Percentiles rank a stretch among this genome's conserved stretches.
Evolutionary conservation across 2,888 invertebrate genomes (phyloP).

Genomic region (Thelaira solivaga): DNA sequence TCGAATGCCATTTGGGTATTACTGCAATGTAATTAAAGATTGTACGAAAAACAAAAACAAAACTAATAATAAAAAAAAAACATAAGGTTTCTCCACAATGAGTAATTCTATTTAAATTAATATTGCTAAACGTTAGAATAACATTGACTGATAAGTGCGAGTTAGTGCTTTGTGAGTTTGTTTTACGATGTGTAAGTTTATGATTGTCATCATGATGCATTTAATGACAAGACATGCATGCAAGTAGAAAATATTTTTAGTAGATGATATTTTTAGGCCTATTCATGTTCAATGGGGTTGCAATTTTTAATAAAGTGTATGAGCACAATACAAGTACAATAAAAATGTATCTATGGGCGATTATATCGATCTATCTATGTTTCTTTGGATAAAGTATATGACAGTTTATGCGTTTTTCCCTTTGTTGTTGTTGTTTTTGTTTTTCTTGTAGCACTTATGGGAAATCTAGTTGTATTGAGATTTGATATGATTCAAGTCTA

Average conservation of each 20-base stretch:
- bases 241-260: neutral
- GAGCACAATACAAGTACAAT: constrained; percentile 46
- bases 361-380: constrained; percentile 48
- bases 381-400: constrained; percentile 4
- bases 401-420: constrained; percentile 31
- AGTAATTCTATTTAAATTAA: no score
- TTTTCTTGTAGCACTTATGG: constrained; percentile 35
- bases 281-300: constrained; percentile 64
- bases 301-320: constrained; percentile 66
- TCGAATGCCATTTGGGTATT: no score
- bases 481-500: constrained; percentile 50
- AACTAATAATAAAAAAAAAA: no score
- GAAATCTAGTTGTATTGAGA: constrained; percentile 42
- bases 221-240: constrained; percentile 17
- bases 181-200: constrained; percentile 46
- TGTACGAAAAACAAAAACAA: no score
- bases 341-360: constrained; percentile 30
- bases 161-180: neutral
- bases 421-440: neutral
- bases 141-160: constrained; percentile 28
- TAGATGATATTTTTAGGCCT: constrained; percentile 25
- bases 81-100: no score
- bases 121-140: no score
- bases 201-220: constrained; percentile 53
- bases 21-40: no score